These are phyloP conservation scores for Eurytoma californica DNA, from an alignment of 2,888 invertebrate species.

Conservation along the genomic window DNA sequence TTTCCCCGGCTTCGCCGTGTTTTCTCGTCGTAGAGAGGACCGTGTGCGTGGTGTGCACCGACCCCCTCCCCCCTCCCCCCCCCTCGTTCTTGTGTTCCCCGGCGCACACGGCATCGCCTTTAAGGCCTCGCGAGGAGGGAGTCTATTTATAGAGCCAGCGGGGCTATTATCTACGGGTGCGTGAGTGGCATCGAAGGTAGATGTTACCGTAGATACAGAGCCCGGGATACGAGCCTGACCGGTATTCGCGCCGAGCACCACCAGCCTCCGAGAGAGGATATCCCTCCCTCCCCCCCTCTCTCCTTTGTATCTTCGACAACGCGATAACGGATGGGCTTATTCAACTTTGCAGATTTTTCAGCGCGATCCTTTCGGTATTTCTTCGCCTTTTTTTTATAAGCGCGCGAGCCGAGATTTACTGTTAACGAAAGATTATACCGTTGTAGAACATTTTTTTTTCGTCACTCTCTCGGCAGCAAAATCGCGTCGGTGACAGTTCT, in stretches of 20 bases:
- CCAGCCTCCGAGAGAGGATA: neutral
- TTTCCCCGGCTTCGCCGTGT: conserved; percentile 43
- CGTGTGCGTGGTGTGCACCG: conserved; percentile 62
- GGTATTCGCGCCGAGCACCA: conserved; percentile 7
- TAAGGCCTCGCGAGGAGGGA: conserved; percentile 12
- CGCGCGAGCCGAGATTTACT: neutral
- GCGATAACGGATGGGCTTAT: conserved; percentile 45
- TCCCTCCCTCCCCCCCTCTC: neutral
- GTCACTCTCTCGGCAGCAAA: too few relatives aligned
- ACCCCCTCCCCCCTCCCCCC: conserved; percentile 39
- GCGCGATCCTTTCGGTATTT: neutral
- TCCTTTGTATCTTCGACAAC: conserved; percentile 1
- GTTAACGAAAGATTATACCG: neutral
- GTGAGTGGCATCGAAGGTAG: conserved; percentile 54
- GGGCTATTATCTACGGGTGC: conserved; percentile 64
- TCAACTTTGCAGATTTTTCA: conserved; percentile 15
- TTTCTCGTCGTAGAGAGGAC: conserved; percentile 51
- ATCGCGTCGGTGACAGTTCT: too few relatives aligned
- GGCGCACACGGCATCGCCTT: conserved; percentile 20
- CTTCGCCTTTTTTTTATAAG: conserved; percentile 1
- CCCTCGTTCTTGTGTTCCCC: conserved; percentile 3
- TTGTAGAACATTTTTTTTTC: too few relatives aligned
- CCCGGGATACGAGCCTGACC: conserved; percentile 2
- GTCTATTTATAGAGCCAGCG: conserved; percentile 60
- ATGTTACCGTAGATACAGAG: conserved; percentile 38